Evolutionary conservation across 2,113 vertebrate genomes (phyloP).

Genomic region (Orthonyx spaldingii): DNA sequence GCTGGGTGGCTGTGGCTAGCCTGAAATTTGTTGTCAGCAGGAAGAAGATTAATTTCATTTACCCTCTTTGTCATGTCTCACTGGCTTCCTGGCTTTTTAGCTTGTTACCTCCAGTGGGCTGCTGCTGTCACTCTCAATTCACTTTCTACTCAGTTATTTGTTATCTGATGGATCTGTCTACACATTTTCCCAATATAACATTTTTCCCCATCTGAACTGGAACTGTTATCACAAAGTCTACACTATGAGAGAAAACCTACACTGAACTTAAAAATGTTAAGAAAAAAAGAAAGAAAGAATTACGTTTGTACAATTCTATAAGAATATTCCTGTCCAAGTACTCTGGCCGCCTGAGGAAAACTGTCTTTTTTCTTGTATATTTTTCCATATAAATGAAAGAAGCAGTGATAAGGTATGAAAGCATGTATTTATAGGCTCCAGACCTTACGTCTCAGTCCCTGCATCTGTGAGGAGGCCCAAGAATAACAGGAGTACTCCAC

Average conservation of each 20-base stretch:
- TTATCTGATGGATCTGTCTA: conserved; percentile 52
- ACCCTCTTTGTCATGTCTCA: conserved; percentile 68
- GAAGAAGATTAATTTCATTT: conserved; percentile 74
- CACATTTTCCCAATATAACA: conserved; percentile 24
- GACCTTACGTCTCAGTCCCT: background rate
- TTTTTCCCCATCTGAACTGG: background rate
- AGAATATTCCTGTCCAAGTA: background rate
- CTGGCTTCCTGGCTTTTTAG: conserved; percentile 67
- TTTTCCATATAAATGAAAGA: background rate
- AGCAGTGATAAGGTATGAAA: background rate
- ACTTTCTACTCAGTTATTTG: conserved; percentile 57
- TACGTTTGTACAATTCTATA: background rate
- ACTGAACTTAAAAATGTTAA: background rate
- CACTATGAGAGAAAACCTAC: background rate
- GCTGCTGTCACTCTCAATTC: conserved; percentile 68
- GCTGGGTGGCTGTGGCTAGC: background rate
- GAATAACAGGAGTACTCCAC: background rate
- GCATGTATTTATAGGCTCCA: background rate
- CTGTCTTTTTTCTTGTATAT: background rate
- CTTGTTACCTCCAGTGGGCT: conserved; percentile 65
- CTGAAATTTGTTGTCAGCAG: conserved; percentile 67
- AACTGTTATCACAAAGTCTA: background rate
- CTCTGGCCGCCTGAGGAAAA: background rate
- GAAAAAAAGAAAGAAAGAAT: background rate
- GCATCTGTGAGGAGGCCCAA: background rate